A percentile compares a stretch with the other conserved stretches of the same genome.
phyloP scores from a whole-genome alignment of 2,888 invertebrate genomes.

The Ceratothoa steindachneri region DNA sequence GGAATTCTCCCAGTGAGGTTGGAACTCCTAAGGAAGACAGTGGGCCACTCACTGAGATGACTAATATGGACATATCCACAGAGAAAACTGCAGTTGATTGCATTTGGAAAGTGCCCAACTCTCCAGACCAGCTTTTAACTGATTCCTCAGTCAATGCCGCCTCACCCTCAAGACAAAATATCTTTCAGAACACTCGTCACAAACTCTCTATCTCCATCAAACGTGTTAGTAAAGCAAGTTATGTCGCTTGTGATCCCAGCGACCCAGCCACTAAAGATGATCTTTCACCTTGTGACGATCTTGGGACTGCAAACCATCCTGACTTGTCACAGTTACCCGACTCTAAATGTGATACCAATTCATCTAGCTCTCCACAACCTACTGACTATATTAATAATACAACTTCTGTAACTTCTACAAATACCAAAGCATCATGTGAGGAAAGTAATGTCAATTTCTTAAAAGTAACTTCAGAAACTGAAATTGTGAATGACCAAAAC shows the following conservation, averaged over 20 bases:
- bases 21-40: constrained; percentile 18
- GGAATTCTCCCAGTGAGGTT: constrained; percentile 4
- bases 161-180: constrained; percentile 13
- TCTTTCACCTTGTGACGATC: too few species aligned
- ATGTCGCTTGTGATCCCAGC: constrained; percentile 44
- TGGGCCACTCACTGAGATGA: constrained; percentile 8
- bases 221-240: constrained; percentile 39
- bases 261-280: constrained; percentile 32
- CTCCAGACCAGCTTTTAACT: constrained; percentile 8
- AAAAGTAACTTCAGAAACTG: constrained; percentile 4
- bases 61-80: constrained; percentile 29
- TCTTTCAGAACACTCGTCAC: constrained; percentile 21
- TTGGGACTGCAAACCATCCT: too few species aligned
- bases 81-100: constrained; percentile 33
- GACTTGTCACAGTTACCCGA: too few species aligned
- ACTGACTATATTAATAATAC: neutral
- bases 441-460: neutral
- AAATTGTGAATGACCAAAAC: constrained; percentile 49
- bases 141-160: constrained; percentile 7
- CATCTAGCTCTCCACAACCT: neutral
- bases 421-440: neutral
- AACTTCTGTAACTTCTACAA: too few species aligned
- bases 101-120: constrained; percentile 18
- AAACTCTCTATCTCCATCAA: constrained; percentile 46
- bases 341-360: too few species aligned